Percentiles rank a stretch among this genome's conserved stretches.
phyloP scores from a whole-genome alignment of 2,797 vertebrate species.

The Neostethus bicornis region DNA sequence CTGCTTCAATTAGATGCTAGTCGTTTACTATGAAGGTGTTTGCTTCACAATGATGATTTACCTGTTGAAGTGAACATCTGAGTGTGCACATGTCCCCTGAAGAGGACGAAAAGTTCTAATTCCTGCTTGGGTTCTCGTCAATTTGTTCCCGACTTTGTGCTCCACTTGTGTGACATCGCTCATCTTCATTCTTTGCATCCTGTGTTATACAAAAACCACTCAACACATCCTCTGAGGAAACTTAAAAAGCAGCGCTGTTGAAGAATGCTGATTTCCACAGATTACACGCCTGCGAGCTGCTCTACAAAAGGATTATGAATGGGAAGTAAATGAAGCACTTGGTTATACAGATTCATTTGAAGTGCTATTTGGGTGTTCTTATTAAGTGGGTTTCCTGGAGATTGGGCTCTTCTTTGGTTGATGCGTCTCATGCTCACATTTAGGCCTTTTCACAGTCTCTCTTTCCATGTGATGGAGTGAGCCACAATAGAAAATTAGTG shows the following conservation, averaged over 20 bases:
- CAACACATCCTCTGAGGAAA: constrained; percentile 57
- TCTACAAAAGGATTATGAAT: constrained; percentile 73
- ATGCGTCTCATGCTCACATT: constrained; percentile 60
- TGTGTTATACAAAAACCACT: constrained; percentile 68
- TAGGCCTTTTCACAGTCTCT: constrained; percentile 57
- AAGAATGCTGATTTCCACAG: constrained; percentile 64
- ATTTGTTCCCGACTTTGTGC: constrained; percentile 53
- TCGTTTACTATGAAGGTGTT: constrained; percentile 25
- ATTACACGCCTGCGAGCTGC: constrained; percentile 57
- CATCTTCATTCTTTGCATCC: constrained; percentile 66
- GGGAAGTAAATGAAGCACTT: constrained; percentile 75
- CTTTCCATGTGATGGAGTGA: constrained; percentile 44
- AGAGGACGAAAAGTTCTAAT: constrained; percentile 54
- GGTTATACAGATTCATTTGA: constrained; percentile 61
- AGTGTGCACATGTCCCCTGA: constrained; percentile 26
- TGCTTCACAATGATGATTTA: constrained; percentile 34
- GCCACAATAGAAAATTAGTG: constrained; percentile 57
- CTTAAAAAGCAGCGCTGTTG: constrained; percentile 61
- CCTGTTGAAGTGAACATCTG: constrained; percentile 44
- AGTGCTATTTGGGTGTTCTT: constrained; percentile 72
- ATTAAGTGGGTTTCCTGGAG: constrained; percentile 68
- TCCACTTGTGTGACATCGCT: constrained; percentile 48
- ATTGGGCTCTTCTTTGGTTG: constrained; percentile 58
- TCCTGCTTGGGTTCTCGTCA: constrained; percentile 47
- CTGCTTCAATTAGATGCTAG: constrained; percentile 34